A percentile compares a stretch with the other conserved stretches of the same genome.
Conservation (phyloP, 2,797 vertebrate genomes). For the Chaetodon trifasciatus region DNA sequence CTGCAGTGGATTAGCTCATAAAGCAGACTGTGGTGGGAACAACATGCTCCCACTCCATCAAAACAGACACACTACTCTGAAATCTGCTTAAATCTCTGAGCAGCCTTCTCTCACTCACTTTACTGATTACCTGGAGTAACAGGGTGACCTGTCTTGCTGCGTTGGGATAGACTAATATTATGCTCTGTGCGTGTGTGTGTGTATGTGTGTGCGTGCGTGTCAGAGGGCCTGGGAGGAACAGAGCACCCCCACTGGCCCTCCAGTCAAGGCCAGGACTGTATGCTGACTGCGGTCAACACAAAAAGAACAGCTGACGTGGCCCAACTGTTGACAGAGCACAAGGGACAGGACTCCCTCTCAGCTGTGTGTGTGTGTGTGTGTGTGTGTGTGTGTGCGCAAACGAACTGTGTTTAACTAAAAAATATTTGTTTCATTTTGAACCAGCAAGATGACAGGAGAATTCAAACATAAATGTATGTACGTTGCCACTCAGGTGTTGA, state of each 20-base stretch:
- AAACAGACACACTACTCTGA: constrained; percentile 3
- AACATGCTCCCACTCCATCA: constrained; percentile 26
- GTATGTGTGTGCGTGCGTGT: constrained; percentile 21
- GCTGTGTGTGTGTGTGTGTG: constrained; percentile 30
- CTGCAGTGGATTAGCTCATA: constrained; percentile 32
- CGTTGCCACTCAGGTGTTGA: constrained; percentile 20
- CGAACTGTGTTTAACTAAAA: constrained; percentile 15
- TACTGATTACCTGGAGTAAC: constrained; percentile 36
- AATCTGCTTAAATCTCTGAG: background rate
- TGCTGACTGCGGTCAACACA: constrained; percentile 76
- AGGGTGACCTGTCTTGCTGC: constrained; percentile 12
- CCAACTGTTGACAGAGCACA: constrained; percentile 67
- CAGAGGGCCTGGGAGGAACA: constrained; percentile 45
- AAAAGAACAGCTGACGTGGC: constrained; percentile 82
- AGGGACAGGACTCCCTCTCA: constrained; percentile 55
- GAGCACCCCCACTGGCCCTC: constrained; percentile 51
- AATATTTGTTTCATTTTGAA: constrained; percentile 19
- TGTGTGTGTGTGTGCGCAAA: constrained; percentile 13
- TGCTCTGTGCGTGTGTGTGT: constrained; percentile 11
- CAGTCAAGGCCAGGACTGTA: constrained; percentile 65
- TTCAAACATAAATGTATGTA: constrained; percentile 11
- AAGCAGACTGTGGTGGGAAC: constrained; percentile 22
- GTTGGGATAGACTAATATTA: constrained; percentile 22
- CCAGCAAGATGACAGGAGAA: background rate
- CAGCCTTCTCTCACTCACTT: constrained; percentile 4